phyloP scores from a whole-genome alignment of 2,797 vertebrate species.

The Hephaestus fuliginosus region DNA sequence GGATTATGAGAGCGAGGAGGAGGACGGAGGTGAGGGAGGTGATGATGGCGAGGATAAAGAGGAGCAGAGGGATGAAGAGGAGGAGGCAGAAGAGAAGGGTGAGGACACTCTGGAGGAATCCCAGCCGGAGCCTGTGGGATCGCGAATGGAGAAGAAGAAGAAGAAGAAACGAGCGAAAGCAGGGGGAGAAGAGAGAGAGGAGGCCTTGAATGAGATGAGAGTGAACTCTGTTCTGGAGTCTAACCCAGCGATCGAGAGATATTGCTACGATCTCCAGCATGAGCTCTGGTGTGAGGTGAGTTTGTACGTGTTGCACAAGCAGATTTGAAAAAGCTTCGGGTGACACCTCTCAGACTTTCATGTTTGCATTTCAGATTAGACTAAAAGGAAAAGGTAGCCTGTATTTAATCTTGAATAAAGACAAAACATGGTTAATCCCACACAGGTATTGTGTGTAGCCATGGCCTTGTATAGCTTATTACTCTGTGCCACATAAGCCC shows the following conservation, averaged over 20 bases:
- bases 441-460: not conserved
- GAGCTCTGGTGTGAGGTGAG: slow-evolving; percentile 95
- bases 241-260: slow-evolving; percentile 86
- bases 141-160: not conserved
- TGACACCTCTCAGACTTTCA: not conserved
- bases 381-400: not conserved
- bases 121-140: not conserved
- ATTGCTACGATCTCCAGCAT: slow-evolving; percentile 86
- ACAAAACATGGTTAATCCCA: not conserved
- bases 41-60: slow-evolving; percentile 76
- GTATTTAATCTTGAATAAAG: not conserved
- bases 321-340: not conserved
- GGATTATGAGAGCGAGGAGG: slow-evolving; percentile 96
- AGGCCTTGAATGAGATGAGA: slow-evolving; percentile 67
- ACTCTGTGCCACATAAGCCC: not conserved
- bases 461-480: not conserved
- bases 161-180: not conserved
- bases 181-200: not conserved
- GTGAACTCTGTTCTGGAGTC: slow-evolving; percentile 84
- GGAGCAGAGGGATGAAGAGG: slow-evolving; percentile 44
- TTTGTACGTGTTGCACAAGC: not conserved
- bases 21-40: slow-evolving; percentile 38
- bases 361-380: not conserved
- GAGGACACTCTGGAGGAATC: slow-evolving; percentile 24
- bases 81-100: slow-evolving; percentile 3